These are phyloP conservation scores for Zosterops lateralis DNA, from an alignment of 2,113 vertebrate genomes.

Conservation along the genomic window DNA sequence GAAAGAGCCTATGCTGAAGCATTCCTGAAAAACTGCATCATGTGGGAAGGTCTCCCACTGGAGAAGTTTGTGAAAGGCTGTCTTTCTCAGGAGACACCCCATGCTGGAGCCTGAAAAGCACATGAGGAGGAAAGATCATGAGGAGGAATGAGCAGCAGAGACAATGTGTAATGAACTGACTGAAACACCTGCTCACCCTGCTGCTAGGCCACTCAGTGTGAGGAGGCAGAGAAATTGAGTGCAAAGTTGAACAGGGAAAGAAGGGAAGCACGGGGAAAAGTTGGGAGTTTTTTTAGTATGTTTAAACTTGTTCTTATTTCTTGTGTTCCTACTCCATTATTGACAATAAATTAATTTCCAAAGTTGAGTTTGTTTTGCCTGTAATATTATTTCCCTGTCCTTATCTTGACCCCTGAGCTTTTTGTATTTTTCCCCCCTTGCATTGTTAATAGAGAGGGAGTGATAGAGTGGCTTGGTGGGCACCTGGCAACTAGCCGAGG, in stretches of 20 bases:
- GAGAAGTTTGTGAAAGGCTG: not conserved
- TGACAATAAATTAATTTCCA: not conserved
- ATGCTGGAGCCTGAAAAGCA: rapidly evolving
- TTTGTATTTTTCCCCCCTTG: not conserved
- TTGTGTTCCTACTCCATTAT: not conserved
- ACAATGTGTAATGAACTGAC: rapidly evolving
- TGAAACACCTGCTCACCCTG: not conserved
- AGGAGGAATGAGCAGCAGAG: not conserved
- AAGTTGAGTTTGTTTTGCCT: not conserved
- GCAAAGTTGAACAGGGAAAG: not conserved
- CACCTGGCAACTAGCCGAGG: not conserved
- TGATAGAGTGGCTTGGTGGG: rapidly evolving
- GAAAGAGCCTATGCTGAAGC: not conserved
- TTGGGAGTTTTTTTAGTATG: not conserved
- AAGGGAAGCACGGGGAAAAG: rapidly evolving
- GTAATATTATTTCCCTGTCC: not conserved
- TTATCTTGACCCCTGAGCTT: not conserved
- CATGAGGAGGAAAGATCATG: rapidly evolving
- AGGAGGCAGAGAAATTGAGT: not conserved
- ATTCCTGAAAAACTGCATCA: not conserved
- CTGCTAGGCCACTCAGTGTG: rapidly evolving
- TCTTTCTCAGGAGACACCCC: not conserved
- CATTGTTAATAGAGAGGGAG: not conserved
- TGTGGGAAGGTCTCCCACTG: not conserved
- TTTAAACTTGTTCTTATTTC: not conserved